Evolutionary conservation across 2,888 invertebrate genomes (phyloP), one percentile per base, ranked within the genome.

Genomic region (Bembecia ichneumoniformis): DNA sequence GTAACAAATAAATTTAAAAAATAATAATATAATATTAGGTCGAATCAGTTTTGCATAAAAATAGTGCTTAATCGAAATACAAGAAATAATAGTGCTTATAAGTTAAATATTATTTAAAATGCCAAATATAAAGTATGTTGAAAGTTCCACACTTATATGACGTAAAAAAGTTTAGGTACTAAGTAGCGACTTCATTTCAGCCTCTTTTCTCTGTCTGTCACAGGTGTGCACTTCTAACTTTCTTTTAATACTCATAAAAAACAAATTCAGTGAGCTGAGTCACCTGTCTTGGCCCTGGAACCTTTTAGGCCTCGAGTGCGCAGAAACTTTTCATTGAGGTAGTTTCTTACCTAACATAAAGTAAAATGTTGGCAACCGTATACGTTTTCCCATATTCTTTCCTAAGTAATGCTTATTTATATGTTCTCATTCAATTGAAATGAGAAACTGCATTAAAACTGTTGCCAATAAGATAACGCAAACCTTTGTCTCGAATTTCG

Each of bases 391-490:
- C 40, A 40, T 40, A 40, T 40, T 40, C 40, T 14, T 40, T 40
- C 40, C 40, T 40, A 40, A n/a, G 13, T 40, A 40, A 40, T 40
- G 40, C 14, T 40, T 40, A 40, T 40, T 40, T 40, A 40, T 40
- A 40, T 40, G 40, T 40, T 40, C 40, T 40, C 40, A 68, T 66
- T 62, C 64, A 72, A 77, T 74, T 60, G 74, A 74, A 79, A 77
- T 74, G 74, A 79, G 63, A 73, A 76, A 79, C 68, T 68, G 67
- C 73, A 75, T 74, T 59, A 69, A 71, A 72, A 70, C 66, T 72
- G 73, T 77, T 82, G 80, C 82, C 81, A 82, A 80, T 74, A 77
- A 81, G 76, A 80, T 82, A 82, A 82, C 76, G 77, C 75, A 79
- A 78, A 77, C 74, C 74, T 74, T 69, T 66, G 74, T 67, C 75